Evolutionary conservation across 2,113 vertebrate genomes (phyloP).

Genomic region (Acanthisitta chloris): DNA sequence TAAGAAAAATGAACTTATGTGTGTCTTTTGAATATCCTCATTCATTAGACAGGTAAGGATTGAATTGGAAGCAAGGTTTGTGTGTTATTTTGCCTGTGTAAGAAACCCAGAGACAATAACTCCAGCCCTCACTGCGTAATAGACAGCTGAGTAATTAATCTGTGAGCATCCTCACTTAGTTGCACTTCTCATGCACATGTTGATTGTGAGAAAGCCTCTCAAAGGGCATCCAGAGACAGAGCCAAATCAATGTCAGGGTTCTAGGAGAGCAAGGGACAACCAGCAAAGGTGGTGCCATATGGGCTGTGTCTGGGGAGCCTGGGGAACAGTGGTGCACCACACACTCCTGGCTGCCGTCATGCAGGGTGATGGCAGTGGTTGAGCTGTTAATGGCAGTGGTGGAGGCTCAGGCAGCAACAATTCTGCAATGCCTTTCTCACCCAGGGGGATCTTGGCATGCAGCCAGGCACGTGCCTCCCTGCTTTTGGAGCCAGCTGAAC

Average conservation of each 20-base stretch:
- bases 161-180: neutral
- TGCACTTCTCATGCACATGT: fast-evolving
- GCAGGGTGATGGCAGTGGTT: neutral
- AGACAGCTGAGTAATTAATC: neutral
- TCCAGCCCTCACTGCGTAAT: neutral
- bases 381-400: neutral
- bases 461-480: neutral
- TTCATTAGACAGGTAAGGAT: neutral
- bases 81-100: neutral
- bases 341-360: fast-evolving
- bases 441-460: fast-evolving
- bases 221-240: neutral
- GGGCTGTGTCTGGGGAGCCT: fast-evolving
- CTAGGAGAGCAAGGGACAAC: neutral
- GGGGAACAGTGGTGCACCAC: fast-evolving
- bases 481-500: neutral
- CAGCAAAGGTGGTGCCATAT: neutral
- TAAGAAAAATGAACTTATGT: neutral
- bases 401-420: neutral
- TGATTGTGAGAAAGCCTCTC: neutral
- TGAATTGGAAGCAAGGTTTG: neutral
- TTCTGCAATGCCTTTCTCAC: neutral
- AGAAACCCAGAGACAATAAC: neutral
- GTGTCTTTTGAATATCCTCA: neutral
- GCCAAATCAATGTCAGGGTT: neutral